Evolutionary conservation across 2,113 vertebrate species (phyloP), one percentile per base, ranked within the genome.

Genomic region (Oryzias curvinotus): DNA sequence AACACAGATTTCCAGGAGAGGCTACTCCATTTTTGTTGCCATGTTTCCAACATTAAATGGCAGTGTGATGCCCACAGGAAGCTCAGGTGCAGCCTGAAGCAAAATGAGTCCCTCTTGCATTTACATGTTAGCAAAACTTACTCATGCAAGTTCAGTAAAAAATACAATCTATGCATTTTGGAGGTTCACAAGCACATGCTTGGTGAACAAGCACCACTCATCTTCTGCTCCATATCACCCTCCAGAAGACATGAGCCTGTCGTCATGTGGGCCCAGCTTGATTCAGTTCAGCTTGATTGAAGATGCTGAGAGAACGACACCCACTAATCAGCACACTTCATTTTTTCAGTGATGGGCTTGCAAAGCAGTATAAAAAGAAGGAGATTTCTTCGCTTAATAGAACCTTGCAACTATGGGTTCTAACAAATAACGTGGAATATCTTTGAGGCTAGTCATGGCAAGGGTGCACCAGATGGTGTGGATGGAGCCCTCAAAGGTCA

Each of bases 261-360:
- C 10, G 56, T 61, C 15, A 73, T 73, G 57, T 74, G 78, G 78
- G 62, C 74, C 47, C 69, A 77, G 62, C 65, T 81, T 16, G 52
- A 77, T 57, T 62, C 70, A 59, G 21, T 62, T 10, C 21, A n/a
- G n/a, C n/a, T n/a, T n/a, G n/a, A n/a, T n/a, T 69, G 13, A 49
- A 62, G 18, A 23, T 60, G 16, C n/a, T 49, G 26, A 42, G 18
- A 42, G 62, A 65, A 58, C 6, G 41, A 45, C 21, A 58, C 48
- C 55, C 55, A 6, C 54, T 52, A 30, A 23, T 67, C 21, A 67
- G 16, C 21, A 25, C 6, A 14, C 65, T 67, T 42, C 21, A 58
- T 52, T 45, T 67, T 45, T 67, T 58, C 23, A 58, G 55, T 10
- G 14, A 67, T 3, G 28, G 52, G 14, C 62, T 48, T 51, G 65